Percentiles rank a stretch among this genome's conserved stretches.
Conservation (phyloP, 2,113 vertebrate genomes). For the Spermophilus dauricus region DNA sequence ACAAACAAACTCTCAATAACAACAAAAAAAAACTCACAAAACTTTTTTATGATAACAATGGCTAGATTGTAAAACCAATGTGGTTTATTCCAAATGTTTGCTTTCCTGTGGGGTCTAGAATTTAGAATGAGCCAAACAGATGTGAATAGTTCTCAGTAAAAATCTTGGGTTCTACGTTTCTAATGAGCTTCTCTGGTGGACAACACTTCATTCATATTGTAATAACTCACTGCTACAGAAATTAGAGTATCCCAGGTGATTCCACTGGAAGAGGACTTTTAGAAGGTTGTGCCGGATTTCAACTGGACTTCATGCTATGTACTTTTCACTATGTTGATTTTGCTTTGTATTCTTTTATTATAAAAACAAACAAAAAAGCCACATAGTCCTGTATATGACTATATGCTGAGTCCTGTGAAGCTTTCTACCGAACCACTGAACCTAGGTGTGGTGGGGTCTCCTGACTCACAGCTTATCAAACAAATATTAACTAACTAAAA, state of each 20-base stretch:
- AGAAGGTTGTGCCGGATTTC: neutral
- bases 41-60: neutral
- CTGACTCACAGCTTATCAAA: neutral
- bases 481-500: constrained; percentile 46
- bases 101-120: neutral
- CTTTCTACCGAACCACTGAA: neutral
- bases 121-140: neutral
- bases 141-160: neutral
- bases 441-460: neutral
- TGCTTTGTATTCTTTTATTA: neutral
- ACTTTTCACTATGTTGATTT: constrained; percentile 15
- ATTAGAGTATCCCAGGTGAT: neutral
- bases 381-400: neutral
- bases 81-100: neutral
- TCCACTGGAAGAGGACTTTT: neutral
- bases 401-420: neutral
- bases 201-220: neutral
- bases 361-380: neutral
- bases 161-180: neutral
- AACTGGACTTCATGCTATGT: neutral
- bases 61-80: neutral
- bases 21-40: no score
- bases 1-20: no score
- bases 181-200: neutral
- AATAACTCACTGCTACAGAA: constrained; percentile 4